phyloP scores from a whole-genome alignment of 1,140 invertebrate species.

The Stegodyphus dumicola region DNA sequence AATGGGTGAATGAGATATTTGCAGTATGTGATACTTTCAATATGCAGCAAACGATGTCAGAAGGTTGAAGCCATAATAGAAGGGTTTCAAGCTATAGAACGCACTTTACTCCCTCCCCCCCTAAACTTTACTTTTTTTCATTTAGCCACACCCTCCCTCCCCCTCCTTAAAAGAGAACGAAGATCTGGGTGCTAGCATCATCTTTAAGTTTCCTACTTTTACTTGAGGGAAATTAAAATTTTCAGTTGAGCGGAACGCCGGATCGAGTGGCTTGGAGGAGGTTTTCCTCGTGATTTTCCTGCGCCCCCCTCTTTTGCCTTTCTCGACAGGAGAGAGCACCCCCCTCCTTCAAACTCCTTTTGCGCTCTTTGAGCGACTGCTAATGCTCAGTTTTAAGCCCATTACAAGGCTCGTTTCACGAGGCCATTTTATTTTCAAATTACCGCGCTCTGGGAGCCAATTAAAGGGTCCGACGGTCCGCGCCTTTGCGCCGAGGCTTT shows the following conservation, averaged over 20 bases:
- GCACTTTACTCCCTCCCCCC: not conserved
- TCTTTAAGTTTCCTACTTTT: conserved; percentile 56
- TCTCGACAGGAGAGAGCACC: not conserved
- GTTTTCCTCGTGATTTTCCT: conserved; percentile 32
- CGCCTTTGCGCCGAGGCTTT: conserved; percentile 52
- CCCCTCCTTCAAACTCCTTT: conserved; percentile 36
- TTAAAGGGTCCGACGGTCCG: conserved; percentile 59
- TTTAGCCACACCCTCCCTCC: not conserved
- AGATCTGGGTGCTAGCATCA: conserved; percentile 9
- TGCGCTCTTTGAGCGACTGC: conserved; percentile 56
- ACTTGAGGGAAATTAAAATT: conserved; percentile 57
- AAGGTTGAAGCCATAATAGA: conserved; percentile 41
- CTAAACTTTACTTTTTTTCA: too few species aligned
- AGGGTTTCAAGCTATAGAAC: conserved; percentile 11
- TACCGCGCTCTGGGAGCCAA: conserved; percentile 59
- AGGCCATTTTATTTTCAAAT: conserved; percentile 62
- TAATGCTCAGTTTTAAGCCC: conserved; percentile 62
- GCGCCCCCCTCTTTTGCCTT: not conserved
- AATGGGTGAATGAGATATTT: conserved; percentile 28
- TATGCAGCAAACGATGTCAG: conserved; percentile 20
- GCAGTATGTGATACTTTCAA: conserved; percentile 25
- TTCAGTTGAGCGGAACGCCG: conserved; percentile 45
- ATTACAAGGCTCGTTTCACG: conserved; percentile 62
- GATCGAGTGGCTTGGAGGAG: conserved; percentile 34
- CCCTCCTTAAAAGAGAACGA: not conserved